Conservation (phyloP, 2,888 invertebrate genomes). For the Heterodera filipjevi region DNA sequence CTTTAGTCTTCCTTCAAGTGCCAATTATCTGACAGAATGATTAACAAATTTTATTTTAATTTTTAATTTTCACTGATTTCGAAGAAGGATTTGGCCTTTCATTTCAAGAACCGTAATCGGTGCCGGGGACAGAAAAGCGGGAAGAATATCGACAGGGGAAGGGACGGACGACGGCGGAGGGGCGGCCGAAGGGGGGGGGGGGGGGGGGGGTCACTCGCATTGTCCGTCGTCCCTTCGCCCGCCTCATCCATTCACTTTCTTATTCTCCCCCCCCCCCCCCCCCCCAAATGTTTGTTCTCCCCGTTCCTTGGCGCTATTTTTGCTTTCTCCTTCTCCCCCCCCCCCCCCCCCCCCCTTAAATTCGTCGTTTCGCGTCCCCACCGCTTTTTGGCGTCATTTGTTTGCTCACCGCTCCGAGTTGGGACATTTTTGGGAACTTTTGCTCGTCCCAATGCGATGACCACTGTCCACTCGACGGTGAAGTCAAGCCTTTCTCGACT, state of each 20-base stretch:
- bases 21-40: neutral
- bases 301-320: constrained; percentile 12
- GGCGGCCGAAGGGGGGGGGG: neutral
- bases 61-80: too few relatives aligned
- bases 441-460: constrained; percentile 1
- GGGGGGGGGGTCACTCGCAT: neutral
- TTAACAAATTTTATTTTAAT: too few relatives aligned
- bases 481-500: neutral
- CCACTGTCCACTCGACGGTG: neutral
- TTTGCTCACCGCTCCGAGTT: constrained; percentile 11
- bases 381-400: constrained; percentile 20
- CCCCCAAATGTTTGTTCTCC: neutral
- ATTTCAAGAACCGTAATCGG: neutral
- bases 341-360: neutral
- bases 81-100: neutral
- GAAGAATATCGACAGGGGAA: too few relatives aligned
- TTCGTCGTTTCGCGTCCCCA: neutral
- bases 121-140: too few relatives aligned
- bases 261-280: neutral
- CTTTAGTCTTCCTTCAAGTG: neutral
- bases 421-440: constrained; percentile 6
- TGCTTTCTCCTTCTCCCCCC: neutral
- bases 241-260: neutral
- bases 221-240: neutral
- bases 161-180: too few relatives aligned